phyloP scores from a whole-genome alignment of 2,113 vertebrate species.

The Opisthocomus hoazin region DNA sequence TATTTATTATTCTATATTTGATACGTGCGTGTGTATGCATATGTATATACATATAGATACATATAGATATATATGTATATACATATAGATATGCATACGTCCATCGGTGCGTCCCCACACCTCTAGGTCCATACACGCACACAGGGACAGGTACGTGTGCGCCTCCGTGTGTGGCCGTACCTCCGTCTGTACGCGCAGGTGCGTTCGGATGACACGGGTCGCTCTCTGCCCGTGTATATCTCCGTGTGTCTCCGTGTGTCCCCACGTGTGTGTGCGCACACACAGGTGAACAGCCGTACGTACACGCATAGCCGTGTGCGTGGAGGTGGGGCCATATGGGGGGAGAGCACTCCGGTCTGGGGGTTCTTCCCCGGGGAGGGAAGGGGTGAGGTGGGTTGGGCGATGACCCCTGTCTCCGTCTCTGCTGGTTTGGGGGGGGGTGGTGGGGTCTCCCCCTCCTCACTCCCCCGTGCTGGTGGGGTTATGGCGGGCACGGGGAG shows the following conservation, averaged over 20 bases:
- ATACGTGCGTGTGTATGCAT: background rate
- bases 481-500: background rate
- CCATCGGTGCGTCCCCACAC: accelerated
- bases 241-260: background rate
- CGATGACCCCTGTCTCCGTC: background rate
- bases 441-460: background rate
- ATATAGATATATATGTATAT: background rate
- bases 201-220: background rate
- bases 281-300: background rate
- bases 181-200: background rate
- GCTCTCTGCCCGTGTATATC: background rate
- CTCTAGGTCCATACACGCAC: too few relatives aligned
- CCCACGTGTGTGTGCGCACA: background rate
- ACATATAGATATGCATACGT: background rate
- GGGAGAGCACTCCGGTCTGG: background rate
- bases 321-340: background rate
- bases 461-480: background rate
- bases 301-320: accelerated
- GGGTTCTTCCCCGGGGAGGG: background rate
- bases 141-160: accelerated
- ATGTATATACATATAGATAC: background rate
- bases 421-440: background rate
- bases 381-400: background rate
- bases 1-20: background rate
- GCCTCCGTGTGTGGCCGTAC: background rate